Evolutionary conservation across 2,113 vertebrate species (phyloP), one percentile per base, ranked within the genome.

Genomic region (Spermophilus dauricus): DNA sequence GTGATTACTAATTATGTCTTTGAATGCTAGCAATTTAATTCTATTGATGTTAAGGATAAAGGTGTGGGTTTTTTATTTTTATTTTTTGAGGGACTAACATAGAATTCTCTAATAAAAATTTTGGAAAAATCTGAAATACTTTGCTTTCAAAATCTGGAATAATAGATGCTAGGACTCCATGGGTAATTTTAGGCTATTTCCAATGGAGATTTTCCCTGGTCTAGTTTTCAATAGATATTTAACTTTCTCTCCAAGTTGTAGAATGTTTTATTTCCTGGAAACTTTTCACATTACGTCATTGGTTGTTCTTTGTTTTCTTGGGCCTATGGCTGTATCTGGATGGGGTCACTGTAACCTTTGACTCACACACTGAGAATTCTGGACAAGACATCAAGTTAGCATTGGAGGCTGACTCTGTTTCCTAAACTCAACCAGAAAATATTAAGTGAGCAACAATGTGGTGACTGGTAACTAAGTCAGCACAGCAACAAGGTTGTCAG

Each of bases 101-200:
- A 48, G 32, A 88, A 78, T 58, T 88, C 30, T 91, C 5, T 42
- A 20, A 58, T 95, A 84, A 51, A 75, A 86, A 70, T 86, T 81
- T 88, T 6, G 30, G 42, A 34, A 61, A 80, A 72, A 24, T 42
- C 24, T 39, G 37, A 63, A 75, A 78, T 77, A 53, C 11, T 70
- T 94, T 95, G 78, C 26, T 8, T 96, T 94, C 94, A 11, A 81
- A 89, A 61, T 95, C 34, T 81, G 13, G 13, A 81, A 16, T 81
- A 61, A 84, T 34, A 4, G 63, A 89, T 58, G 6, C 2, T 58
- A 30, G 30, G 22, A 93, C 85, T 45, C 12, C 45, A 17, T 51
- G 89, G 17, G 20, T 0, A 5, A 45, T 84, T 80, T 81, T 67
- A 95, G 65, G 12, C 18, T 89, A 93, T 91, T 91, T 86, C 45